These are phyloP conservation scores for Silvanus unidentatus DNA, from an alignment of 2,888 invertebrate genomes.

Conservation along the genomic window DNA sequence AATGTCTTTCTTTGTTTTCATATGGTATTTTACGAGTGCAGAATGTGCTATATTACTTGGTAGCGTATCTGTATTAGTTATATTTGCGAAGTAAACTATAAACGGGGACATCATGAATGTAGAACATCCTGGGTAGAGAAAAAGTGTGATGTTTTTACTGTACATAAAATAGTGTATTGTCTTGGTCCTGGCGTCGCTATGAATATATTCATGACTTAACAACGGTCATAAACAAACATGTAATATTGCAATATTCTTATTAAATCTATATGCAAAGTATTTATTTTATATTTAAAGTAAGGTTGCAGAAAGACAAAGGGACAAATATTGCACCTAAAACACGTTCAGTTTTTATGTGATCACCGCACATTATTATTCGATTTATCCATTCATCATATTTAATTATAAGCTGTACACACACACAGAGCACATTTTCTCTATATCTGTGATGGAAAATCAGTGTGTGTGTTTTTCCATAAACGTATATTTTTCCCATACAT, in stretches of 20 bases:
- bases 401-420: too few relatives aligned
- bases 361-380: too few relatives aligned
- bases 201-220: slow-evolving; percentile 16
- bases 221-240: slow-evolving; percentile 23
- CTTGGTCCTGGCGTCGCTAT: slow-evolving; percentile 13
- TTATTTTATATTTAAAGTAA: slow-evolving; percentile 18
- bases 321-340: too few relatives aligned
- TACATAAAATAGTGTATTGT: slow-evolving; percentile 11
- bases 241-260: slow-evolving; percentile 26
- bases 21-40: too few relatives aligned
- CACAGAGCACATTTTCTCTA: too few relatives aligned
- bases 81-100: slow-evolving; percentile 7
- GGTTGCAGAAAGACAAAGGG: background rate
- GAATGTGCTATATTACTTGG: too few relatives aligned
- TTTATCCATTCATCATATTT: too few relatives aligned
- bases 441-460: too few relatives aligned
- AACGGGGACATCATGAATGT: slow-evolving; percentile 10
- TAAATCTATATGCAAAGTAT: slow-evolving; percentile 27
- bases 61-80: background rate
- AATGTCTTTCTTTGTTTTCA: too few relatives aligned
- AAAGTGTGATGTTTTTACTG: slow-evolving; percentile 12
- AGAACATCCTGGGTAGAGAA: slow-evolving; percentile 7
- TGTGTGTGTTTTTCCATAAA: too few relatives aligned
- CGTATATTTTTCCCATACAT: too few relatives aligned
- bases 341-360: too few relatives aligned